phyloP scores from a whole-genome alignment of 2,797 vertebrate genomes.

The Notolabrus celidotus region DNA sequence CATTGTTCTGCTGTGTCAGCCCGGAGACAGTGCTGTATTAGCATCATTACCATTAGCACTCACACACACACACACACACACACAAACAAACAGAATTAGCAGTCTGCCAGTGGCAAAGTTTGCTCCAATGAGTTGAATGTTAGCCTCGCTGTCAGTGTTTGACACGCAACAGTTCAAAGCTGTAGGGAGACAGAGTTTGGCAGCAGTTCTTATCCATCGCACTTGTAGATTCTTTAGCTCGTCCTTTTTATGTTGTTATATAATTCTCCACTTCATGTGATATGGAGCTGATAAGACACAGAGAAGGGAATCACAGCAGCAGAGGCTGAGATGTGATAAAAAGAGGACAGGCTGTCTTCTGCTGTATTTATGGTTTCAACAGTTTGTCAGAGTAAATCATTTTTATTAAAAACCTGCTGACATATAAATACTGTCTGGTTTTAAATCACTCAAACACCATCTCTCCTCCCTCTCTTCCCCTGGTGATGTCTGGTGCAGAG shows the following conservation, averaged over 20 bases:
- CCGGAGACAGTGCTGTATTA: slow-evolving; percentile 51
- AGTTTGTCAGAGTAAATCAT: not conserved
- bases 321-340: not conserved
- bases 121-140: slow-evolving; percentile 34
- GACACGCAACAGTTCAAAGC: slow-evolving; percentile 26
- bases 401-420: not conserved
- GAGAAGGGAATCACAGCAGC: not conserved
- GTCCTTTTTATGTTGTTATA: not conserved
- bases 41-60: slow-evolving; percentile 27
- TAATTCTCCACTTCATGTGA: not conserved
- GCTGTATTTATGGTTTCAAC: no score
- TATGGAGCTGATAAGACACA: not conserved
- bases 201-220: not conserved
- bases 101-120: slow-evolving; percentile 24
- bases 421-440: no score
- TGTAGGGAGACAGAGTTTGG: slow-evolving; percentile 10
- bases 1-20: slow-evolving; percentile 44
- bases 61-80: slow-evolving; percentile 12
- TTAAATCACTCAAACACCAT: not conserved
- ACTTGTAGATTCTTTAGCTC: not conserved
- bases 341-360: no score
- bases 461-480: not conserved
- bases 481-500: not conserved
- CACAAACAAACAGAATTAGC: slow-evolving; percentile 23
- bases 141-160: slow-evolving; percentile 29